A percentile compares a stretch with the other conserved stretches of the same genome.
These are phyloP conservation scores for Okapia johnstoni DNA, from an alignment of 2,113 vertebrate species.

Conservation along the genomic window DNA sequence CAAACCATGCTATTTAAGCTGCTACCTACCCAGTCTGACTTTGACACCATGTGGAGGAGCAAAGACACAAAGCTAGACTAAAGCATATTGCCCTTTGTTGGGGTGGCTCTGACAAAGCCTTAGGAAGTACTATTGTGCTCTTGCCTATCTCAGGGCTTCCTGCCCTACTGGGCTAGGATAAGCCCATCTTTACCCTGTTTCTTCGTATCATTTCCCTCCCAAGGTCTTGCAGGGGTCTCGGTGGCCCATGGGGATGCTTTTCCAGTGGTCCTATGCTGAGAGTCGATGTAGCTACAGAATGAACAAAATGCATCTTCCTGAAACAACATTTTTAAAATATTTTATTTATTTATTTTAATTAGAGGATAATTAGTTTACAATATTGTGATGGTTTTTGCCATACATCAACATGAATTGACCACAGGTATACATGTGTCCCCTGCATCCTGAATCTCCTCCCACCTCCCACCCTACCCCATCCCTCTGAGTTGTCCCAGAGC, in stretches of 20 bases:
- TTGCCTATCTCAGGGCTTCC: neutral
- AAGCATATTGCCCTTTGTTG: neutral
- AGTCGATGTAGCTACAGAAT: neutral
- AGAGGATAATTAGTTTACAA: neutral
- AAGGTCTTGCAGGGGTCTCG: neutral
- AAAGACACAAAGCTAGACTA: neutral
- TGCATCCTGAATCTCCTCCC: neutral
- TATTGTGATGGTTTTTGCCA: neutral
- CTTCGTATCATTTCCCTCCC: neutral
- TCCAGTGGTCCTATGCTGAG: neutral
- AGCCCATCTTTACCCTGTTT: neutral
- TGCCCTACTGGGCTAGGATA: neutral
- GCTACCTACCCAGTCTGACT: neutral
- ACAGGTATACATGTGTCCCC: neutral
- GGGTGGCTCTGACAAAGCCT: neutral
- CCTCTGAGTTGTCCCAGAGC: neutral
- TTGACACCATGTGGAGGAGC: neutral
- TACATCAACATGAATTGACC: neutral
- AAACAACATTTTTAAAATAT: accelerated
- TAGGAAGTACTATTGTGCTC: neutral
- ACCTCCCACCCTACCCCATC: neutral
- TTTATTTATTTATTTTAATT: neutral
- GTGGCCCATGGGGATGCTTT: neutral
- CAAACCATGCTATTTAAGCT: neutral
- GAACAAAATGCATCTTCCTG: neutral